Percentiles rank a stretch among this genome's conserved stretches.
phyloP scores from a whole-genome alignment of 2,797 vertebrate genomes.

The Heterohyrax brucei region DNA sequence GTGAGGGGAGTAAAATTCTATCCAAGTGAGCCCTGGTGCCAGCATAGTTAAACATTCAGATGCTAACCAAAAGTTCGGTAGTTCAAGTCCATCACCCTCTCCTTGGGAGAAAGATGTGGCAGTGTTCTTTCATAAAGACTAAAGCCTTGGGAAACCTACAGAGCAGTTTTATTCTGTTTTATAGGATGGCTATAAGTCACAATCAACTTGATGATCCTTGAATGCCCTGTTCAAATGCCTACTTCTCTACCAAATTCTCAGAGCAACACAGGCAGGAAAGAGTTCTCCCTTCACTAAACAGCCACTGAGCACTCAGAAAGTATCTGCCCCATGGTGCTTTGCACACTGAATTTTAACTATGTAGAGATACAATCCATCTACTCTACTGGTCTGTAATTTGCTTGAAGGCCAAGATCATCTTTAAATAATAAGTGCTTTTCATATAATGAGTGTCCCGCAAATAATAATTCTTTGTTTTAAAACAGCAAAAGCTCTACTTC shows the following conservation, averaged over 20 bases:
- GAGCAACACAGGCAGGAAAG: background rate
- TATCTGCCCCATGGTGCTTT: background rate
- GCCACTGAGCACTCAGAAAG: background rate
- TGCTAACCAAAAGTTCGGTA: background rate
- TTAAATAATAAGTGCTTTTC: conserved; percentile 18
- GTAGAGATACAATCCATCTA: background rate
- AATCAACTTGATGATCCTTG: background rate
- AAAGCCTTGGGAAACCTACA: background rate
- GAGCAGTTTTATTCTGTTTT: background rate
- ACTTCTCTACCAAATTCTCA: background rate
- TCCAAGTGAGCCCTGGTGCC: background rate
- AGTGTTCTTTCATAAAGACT: background rate
- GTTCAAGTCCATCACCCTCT: background rate
- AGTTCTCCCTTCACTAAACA: background rate
- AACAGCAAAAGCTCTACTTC: background rate
- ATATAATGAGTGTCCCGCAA: conserved; percentile 29
- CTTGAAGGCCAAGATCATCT: conserved; percentile 53
- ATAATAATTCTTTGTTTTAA: conserved; percentile 21
- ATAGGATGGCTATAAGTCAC: background rate
- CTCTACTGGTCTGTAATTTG: background rate
- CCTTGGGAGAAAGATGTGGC: background rate
- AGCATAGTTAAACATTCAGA: background rate
- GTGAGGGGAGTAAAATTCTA: background rate
- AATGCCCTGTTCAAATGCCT: background rate
- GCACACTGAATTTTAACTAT: background rate